A percentile compares a stretch with the other conserved stretches of the same genome.
Evolutionary conservation across 2,797 vertebrate species (phyloP).

Genomic region (Trachurus trachurus): DNA sequence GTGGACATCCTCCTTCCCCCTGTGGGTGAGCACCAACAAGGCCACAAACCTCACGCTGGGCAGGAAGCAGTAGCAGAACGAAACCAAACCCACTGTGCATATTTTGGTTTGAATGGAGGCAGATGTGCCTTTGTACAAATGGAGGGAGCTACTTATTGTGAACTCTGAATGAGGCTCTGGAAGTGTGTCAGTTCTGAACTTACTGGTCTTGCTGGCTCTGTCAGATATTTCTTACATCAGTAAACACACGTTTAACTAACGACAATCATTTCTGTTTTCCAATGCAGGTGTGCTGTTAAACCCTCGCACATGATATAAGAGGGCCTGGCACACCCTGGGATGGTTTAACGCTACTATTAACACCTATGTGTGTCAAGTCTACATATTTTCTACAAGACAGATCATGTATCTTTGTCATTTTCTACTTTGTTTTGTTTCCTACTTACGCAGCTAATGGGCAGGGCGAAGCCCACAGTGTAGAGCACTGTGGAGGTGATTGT

Average conservation of each 20-base stretch:
- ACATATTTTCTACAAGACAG: background rate
- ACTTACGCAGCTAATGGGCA: slow-evolving; percentile 99
- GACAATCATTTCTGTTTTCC: slow-evolving; percentile 9
- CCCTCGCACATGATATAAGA: background rate
- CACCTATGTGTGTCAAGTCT: slow-evolving; percentile 18
- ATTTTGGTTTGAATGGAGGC: slow-evolving; percentile 7
- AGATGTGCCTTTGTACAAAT: slow-evolving; percentile 7
- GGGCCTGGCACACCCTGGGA: background rate
- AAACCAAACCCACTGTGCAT: background rate
- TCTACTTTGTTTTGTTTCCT: slow-evolving; percentile 62
- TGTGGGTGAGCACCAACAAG: slow-evolving; percentile 25
- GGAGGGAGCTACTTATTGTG: background rate
- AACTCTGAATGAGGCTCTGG: slow-evolving; percentile 9
- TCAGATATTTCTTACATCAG: slow-evolving; percentile 6
- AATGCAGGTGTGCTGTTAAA: slow-evolving; percentile 8
- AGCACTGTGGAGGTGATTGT: slow-evolving; percentile 95
- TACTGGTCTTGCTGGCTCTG: slow-evolving; percentile 53
- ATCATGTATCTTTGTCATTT: background rate
- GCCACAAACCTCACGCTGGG: slow-evolving; percentile 3
- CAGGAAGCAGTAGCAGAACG: slow-evolving; percentile 12
- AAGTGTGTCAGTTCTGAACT: background rate
- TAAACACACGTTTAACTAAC: slow-evolving; percentile 9
- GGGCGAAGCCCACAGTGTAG: slow-evolving; percentile 92
- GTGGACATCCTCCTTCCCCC: slow-evolving; percentile 71
- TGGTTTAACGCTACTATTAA: background rate